These are phyloP conservation scores for Neodon shergylaensis DNA, from an alignment of 2,113 vertebrate species.

Conservation along the genomic window DNA sequence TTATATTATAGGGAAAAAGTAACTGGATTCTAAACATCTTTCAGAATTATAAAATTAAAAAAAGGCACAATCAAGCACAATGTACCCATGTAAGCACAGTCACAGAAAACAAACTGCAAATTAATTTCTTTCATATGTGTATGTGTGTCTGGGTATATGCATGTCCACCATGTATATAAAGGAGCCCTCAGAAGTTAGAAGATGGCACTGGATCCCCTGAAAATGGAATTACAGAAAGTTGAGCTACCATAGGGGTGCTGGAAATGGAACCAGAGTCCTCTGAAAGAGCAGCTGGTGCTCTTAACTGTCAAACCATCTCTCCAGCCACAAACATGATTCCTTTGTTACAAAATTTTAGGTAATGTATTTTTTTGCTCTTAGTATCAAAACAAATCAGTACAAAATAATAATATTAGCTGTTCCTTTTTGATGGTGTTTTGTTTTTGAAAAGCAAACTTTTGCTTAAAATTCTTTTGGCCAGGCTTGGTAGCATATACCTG, in stretches of 20 bases:
- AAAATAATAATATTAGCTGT: neutral
- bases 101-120: conserved; percentile 4
- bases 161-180: neutral
- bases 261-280: neutral
- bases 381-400: conserved; percentile 19
- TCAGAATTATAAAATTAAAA: conserved; percentile 29
- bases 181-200: neutral
- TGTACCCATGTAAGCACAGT: neutral
- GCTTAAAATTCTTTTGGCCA: neutral
- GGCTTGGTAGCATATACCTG: neutral
- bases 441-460: neutral
- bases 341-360: neutral
- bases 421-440: neutral
- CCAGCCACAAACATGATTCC: neutral
- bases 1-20: neutral
- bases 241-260: neutral
- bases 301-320: neutral
- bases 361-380: conserved; percentile 13
- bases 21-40: conserved; percentile 9
- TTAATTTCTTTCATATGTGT: neutral
- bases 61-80: conserved; percentile 32
- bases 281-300: neutral
- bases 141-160: neutral
- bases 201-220: neutral
- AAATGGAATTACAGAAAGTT: neutral